Conservation (phyloP, 2,113 vertebrate species). For the Ascaphus truei region DNA sequence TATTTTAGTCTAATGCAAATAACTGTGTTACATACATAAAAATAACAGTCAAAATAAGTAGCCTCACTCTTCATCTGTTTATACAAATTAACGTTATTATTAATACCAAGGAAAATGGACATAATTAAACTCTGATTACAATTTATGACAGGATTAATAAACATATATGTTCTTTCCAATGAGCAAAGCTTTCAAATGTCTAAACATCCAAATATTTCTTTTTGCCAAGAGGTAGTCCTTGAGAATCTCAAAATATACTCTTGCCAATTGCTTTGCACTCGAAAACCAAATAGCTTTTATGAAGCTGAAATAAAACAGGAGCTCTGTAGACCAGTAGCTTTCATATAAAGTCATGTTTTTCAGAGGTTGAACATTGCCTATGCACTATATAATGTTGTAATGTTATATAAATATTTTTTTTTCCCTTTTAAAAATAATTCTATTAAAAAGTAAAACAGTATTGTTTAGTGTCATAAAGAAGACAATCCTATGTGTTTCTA, state of each 20-base stretch:
- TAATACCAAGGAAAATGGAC: background rate
- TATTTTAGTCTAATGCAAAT: too few species aligned
- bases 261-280: background rate
- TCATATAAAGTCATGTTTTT: too few species aligned
- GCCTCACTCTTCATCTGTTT: too few species aligned
- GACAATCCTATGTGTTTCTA: too few species aligned
- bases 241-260: background rate
- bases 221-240: constrained; percentile 17
- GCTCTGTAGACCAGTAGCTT: background rate
- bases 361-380: too few species aligned
- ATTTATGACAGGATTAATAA: constrained; percentile 10
- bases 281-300: background rate
- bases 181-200: background rate
- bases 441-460: too few species aligned
- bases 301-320: background rate
- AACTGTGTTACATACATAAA: too few species aligned
- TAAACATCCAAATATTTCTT: constrained; percentile 10
- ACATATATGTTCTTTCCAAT: constrained; percentile 22
- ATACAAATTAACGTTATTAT: background rate
- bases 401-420: too few species aligned
- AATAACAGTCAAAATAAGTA: too few species aligned
- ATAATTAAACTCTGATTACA: background rate
- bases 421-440: too few species aligned
- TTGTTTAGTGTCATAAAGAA: too few species aligned
- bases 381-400: too few species aligned